Conservation (phyloP, 2,888 invertebrate genomes). For the Drosophila meridiana region DNA sequence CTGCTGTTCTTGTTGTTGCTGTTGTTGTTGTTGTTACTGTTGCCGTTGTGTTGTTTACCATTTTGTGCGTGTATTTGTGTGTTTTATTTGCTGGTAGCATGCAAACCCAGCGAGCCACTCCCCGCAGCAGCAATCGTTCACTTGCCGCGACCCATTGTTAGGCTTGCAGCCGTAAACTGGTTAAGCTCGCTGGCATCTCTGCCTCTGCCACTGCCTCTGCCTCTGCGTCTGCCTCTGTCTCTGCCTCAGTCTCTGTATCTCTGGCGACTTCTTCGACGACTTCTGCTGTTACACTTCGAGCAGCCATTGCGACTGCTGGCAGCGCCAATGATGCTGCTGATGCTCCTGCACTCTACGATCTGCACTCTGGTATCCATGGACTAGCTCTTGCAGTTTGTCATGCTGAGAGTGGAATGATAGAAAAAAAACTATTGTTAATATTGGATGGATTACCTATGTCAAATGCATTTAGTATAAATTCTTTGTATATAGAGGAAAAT, state of each 20-base stretch:
- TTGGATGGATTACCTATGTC: too few relatives aligned
- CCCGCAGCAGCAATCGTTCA: constrained; percentile 21
- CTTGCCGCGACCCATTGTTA: constrained; percentile 17
- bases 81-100: constrained; percentile 68
- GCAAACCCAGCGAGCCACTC: constrained; percentile 54
- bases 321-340: constrained; percentile 11
- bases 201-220: too few relatives aligned
- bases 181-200: constrained; percentile 33
- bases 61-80: constrained; percentile 64
- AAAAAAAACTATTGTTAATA: too few relatives aligned
- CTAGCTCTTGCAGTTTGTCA: constrained; percentile 5
- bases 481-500: too few relatives aligned
- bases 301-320: constrained; percentile 46
- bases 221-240: too few relatives aligned
- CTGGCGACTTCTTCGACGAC: constrained; percentile 59
- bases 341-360: neutral
- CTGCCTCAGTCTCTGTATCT: neutral
- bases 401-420: neutral
- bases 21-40: constrained; percentile 34
- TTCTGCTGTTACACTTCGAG: constrained; percentile 81
- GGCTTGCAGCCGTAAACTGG: constrained; percentile 45
- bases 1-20: constrained; percentile 28
- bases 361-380: neutral
- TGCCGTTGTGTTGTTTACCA: constrained; percentile 61
- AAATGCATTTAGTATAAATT: too few relatives aligned